These are phyloP conservation scores for Acanthurus leucopareius DNA, from an alignment of 2,797 vertebrate genomes.

Conservation along the genomic window DNA sequence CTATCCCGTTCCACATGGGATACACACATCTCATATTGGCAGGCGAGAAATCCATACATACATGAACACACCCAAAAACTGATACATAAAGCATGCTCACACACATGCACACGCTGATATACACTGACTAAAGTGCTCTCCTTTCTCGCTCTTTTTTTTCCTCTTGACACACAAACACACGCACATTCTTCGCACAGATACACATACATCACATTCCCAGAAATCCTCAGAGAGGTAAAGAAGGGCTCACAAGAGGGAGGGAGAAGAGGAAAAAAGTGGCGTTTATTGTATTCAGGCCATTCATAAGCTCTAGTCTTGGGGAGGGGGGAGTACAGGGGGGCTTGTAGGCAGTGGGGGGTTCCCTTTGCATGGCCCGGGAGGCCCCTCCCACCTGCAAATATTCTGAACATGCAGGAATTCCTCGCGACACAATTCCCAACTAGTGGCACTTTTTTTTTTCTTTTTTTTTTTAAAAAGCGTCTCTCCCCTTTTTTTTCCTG, in stretches of 20 bases:
- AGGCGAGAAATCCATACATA: conserved; percentile 66
- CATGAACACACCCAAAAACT: conserved; percentile 45
- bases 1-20: conserved; percentile 90
- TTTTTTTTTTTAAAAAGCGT: conserved; percentile 31
- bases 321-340: conserved; percentile 76
- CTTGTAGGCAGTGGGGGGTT: conserved; percentile 83
- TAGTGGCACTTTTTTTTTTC: conserved; percentile 60
- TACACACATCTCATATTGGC: conserved; percentile 64
- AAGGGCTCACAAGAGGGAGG: conserved; percentile 71
- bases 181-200: conserved; percentile 51
- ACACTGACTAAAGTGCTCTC: conserved; percentile 61
- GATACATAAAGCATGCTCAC: conserved; percentile 36
- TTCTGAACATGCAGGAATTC: conserved; percentile 87
- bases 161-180: conserved; percentile 44
- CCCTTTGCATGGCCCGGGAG: conserved; percentile 84
- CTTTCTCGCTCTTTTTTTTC: conserved; percentile 42
- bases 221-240: conserved; percentile 80
- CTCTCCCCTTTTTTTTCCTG: conserved; percentile 32
- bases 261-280: conserved; percentile 88
- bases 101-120: conserved; percentile 33
- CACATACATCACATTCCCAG: conserved; percentile 76
- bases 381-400: conserved; percentile 85
- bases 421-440: conserved; percentile 80
- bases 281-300: conserved; percentile 94
- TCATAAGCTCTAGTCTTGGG: conserved; percentile 90